These are phyloP conservation scores for Cosmopolites sordidus DNA, from an alignment of 2,888 invertebrate genomes.

Conservation along the genomic window DNA sequence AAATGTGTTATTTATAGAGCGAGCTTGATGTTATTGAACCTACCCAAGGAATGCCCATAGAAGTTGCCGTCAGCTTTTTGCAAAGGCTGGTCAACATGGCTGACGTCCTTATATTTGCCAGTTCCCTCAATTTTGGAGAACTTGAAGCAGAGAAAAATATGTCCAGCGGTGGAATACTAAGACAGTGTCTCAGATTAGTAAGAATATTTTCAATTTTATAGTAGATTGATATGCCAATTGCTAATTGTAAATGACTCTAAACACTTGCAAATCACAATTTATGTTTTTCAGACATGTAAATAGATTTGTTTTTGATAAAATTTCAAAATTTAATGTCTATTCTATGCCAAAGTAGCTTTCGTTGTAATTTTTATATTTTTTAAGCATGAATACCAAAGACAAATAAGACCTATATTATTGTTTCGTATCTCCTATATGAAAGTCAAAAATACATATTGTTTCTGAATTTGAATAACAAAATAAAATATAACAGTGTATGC, in stretches of 20 bases:
- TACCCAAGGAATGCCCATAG: slow-evolving; percentile 97
- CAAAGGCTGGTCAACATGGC: slow-evolving; percentile 98
- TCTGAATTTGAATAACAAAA: too few relatives aligned
- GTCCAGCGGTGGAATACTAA: slow-evolving; percentile 97
- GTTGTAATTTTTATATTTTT: too few relatives aligned
- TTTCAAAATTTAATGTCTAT: too few relatives aligned
- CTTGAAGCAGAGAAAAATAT: slow-evolving; percentile 99
- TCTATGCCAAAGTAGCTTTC: too few relatives aligned
- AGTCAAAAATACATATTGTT: too few relatives aligned
- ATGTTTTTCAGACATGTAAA: not conserved
- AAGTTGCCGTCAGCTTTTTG: slow-evolving; percentile 96
- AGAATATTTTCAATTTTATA: slow-evolving; percentile 40
- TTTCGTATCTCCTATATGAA: too few relatives aligned
- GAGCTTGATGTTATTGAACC: slow-evolving; percentile 98
- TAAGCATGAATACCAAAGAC: too few relatives aligned
- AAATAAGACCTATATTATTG: too few relatives aligned
- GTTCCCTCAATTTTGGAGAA: slow-evolving; percentile 95
- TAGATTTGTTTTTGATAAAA: not conserved
- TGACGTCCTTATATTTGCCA: slow-evolving; percentile 96
- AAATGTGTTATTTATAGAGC: slow-evolving; percentile 67
- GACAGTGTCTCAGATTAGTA: slow-evolving; percentile 93
- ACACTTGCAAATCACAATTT: not conserved
- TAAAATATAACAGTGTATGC: too few relatives aligned
- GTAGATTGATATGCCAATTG: not conserved
- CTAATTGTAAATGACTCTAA: not conserved